These are phyloP conservation scores for Oegoconia quadripuncta DNA, from an alignment of 2,888 invertebrate species.

Conservation along the genomic window DNA sequence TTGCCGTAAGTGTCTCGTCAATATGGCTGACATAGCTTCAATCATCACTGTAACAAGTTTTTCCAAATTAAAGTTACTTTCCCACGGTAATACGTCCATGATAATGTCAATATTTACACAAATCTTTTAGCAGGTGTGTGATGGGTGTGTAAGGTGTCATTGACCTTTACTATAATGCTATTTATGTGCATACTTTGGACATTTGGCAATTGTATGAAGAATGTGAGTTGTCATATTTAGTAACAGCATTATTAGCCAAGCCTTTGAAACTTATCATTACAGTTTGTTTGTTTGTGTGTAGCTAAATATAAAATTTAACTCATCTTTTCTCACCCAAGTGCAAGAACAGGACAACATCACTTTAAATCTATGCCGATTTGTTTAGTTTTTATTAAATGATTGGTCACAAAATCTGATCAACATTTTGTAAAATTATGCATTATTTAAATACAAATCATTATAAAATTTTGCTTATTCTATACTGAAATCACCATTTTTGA, in stretches of 20 bases:
- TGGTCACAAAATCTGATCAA: too few species aligned
- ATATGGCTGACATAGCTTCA: slow-evolving; percentile 39
- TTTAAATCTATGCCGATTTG: too few species aligned
- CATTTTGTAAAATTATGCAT: too few species aligned
- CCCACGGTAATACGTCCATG: not conserved
- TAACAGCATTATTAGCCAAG: not conserved
- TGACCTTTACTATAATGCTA: slow-evolving; percentile 25
- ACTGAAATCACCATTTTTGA: too few species aligned
- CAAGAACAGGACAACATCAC: too few species aligned
- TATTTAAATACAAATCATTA: too few species aligned
- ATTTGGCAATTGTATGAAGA: slow-evolving; percentile 13
- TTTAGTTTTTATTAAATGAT: too few species aligned
- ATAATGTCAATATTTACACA: slow-evolving; percentile 20
- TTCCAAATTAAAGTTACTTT: not conserved
- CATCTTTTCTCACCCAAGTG: too few species aligned
- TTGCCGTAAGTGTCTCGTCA: slow-evolving; percentile 70
- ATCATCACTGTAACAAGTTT: not conserved
- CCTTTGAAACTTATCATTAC: slow-evolving; percentile 1
- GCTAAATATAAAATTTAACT: too few species aligned
- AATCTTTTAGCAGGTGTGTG: not conserved
- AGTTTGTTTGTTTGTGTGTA: too few species aligned
- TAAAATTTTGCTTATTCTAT: too few species aligned
- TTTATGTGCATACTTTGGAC: slow-evolving; percentile 16
- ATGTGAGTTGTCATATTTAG: slow-evolving; percentile 1
- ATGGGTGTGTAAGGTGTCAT: slow-evolving; percentile 22